Evolutionary conservation across 1,140 invertebrate genomes (phyloP).

Genomic region (Nomia melanderi): DNA sequence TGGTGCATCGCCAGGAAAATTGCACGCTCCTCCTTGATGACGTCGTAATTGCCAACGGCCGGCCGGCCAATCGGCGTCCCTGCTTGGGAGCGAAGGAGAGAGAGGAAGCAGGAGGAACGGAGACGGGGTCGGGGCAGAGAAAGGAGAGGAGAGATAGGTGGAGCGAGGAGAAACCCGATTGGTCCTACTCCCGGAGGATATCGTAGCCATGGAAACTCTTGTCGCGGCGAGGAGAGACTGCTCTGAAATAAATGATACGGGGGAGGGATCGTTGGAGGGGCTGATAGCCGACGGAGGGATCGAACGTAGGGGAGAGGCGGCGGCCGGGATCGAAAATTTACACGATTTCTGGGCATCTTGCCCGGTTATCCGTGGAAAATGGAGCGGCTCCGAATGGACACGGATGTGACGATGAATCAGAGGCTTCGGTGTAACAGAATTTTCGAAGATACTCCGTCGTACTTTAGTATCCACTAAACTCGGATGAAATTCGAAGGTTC

Average conservation of each 20-base stretch:
- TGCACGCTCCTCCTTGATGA: conserved; percentile 57
- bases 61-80: conserved; percentile 50
- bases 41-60: conserved; percentile 51
- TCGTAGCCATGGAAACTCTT: conserved; percentile 73
- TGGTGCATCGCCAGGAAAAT: conserved; percentile 52
- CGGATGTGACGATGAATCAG: background rate
- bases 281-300: conserved; percentile 23
- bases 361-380: background rate
- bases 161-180: conserved; percentile 71
- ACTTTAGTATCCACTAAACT: too few species aligned
- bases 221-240: conserved; percentile 35
- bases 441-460: too few species aligned
- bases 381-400: too few species aligned
- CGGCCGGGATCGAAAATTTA: background rate
- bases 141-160: conserved; percentile 60
- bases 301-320: background rate
- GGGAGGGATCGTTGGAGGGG: conserved; percentile 20
- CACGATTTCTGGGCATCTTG: background rate
- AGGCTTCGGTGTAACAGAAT: too few species aligned
- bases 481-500: background rate
- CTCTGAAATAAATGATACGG: conserved; percentile 59
- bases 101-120: conserved; percentile 10
- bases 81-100: conserved; percentile 41
- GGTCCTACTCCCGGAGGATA: conserved; percentile 69
- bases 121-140: conserved; percentile 28